Base-by-base conservation (phyloP, 2,888 invertebrate species). In the Pegoplata infirma region DNA sequence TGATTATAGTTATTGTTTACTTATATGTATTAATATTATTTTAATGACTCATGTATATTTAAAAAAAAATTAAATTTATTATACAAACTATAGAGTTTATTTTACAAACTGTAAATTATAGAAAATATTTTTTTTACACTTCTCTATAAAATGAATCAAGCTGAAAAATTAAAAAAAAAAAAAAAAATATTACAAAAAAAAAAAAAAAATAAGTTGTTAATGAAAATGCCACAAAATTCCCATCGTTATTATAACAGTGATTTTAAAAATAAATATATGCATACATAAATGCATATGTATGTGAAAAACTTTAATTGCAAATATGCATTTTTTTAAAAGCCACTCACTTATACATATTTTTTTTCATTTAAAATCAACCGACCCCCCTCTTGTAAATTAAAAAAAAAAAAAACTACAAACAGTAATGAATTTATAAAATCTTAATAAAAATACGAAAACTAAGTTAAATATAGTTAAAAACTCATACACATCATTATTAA, bases 161-260 rank as follows among this genome's bases (percentile, higher is more conserved):
- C 12, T 40, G 12, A 40, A 40, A 32, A 32, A n/a, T n/a, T n/a
- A 36, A 10, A 36, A n/a, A n/a, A 40, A 40, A n/a, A 40, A 40
- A 40, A n/a, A 40, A n/a, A n/a, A n/a, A n/a, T n/a, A n/a, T n/a
- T n/a, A n/a, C n/a, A n/a, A 32, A 32, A n/a, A 40, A 40, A 36
- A 10, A 36, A n/a, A n/a, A 40, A 40, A n/a, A 40, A 40, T n/a
- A n/a, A 40, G 36, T 12, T 64, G 75, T 73, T 76, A 73, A 76
- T 76, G 72, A 68, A 80, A 80, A 76, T 80, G 80, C 76, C 80
- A 76, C 63, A 14, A 76, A 76, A 64, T 80, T 80, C 76, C 72
- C 79, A 79, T 69, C 66, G 46, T 55, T 25, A 25, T n/a, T 40
- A n/a, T n/a, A n/a, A n/a, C 14, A 1, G n/a, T 12, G 36, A 1